Base-by-base conservation (phyloP, 1,140 invertebrate genomes). In the Tyrophagus putrescentiae region DNA sequence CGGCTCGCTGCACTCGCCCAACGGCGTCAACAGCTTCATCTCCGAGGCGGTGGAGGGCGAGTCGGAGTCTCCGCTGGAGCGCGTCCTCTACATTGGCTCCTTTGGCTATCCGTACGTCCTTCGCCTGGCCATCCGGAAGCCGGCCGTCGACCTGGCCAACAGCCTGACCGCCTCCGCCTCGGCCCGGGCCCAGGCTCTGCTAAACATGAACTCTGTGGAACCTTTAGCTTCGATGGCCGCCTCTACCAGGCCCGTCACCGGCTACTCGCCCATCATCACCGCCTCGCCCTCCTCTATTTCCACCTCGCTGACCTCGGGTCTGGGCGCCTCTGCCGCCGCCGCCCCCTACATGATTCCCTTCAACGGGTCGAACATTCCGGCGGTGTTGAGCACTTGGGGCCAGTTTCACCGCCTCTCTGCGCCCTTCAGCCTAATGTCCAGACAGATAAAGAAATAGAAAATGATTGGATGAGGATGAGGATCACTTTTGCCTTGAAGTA, bases 91-190 rank as follows among this genome's bases (percentile, higher is more conserved):
- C 70, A 67, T 84, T 1, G 82, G 86, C 13, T 81, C 79, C n/a
- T 84, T 84, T 7, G 78, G 77, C 62, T 79, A 80, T 66, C 70
- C 80, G 23, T 84, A 77, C 65, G 69, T 89, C n/a, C 41, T 59
- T 2, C 18, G 29, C 44, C 28, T 59, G 25, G 57, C 34, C 25
- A 42, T 59, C 13, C 34, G 39, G 1, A 42, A 29, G 50, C 57
- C 57, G n/a, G 39, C 28, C 13, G 18, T 18, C 13, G 57, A 59
- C 34, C 3, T 59, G 18, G 36, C 57, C 2, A 34, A 31, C 1
- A 16, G 13, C 7, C 31, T 50, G 13, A 18, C 21, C 25, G 45
- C 21, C 1, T 25, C 3, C 2, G 45, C 13, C 13, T 9, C 45
- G 27, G 45, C 45, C 16, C 45, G 21, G 13, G 9, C 45, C 2